Evolutionary conservation across 1,140 invertebrate genomes (phyloP), one percentile per base, ranked within the genome.

Genomic region (Neoseiulus cucumeris): DNA sequence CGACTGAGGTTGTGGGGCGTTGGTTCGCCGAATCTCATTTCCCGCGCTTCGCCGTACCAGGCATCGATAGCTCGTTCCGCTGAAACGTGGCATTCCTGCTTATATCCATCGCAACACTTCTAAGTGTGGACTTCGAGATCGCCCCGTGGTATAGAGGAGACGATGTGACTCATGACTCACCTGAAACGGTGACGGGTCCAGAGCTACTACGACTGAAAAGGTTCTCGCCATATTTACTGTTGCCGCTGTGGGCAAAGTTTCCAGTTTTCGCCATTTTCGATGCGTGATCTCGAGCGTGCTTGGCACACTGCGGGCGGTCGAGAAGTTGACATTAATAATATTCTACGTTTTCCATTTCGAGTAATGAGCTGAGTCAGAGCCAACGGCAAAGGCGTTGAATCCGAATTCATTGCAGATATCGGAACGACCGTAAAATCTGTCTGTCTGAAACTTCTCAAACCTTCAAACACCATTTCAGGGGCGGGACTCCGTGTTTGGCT

Each of bases 271-370:
- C 86, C 64, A 90, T 76, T 71, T 87, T 83, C 73, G 89, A 87
- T 0, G 87, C 87, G 86, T 86, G 89, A 20, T 84, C 83, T 76
- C 89, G 87, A 29, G 87, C 87, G 70, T 84, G 81, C 70, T 83
- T 80, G 70, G 51, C 22, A 33, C 51, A 59, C 51, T 59, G n/a
- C n/a, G n/a, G n/a, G n/a, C n/a, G n/a, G n/a, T n/a, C n/a, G n/a
- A n/a, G n/a, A n/a, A n/a, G n/a, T n/a, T n/a, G n/a, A n/a, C n/a
- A n/a, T n/a, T n/a, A n/a, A n/a, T n/a, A n/a, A n/a, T n/a, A n/a
- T n/a, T n/a, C 33, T 39, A 39, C 33, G 33, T 6, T 39, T 6
- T 39, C 4, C 33, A 39, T 39, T 6, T 9, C 4, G 4, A 39
- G 33, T 39, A 39, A 4, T 6, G 4, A 39, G 33, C 33, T 39